phyloP scores from a whole-genome alignment of 2,888 invertebrate species.

The Callyntrura sp. region DNA sequence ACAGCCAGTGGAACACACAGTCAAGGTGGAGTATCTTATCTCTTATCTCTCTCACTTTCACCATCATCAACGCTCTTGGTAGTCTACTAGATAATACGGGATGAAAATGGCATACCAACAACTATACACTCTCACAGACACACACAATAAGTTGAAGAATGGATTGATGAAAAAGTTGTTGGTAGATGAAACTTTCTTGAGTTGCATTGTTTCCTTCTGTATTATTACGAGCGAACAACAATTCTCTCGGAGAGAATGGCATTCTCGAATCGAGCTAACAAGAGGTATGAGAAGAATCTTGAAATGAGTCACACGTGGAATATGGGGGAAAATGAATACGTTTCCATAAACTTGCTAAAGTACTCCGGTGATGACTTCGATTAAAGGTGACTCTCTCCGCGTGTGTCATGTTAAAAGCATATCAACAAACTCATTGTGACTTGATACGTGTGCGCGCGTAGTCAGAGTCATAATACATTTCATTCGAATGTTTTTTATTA shows the following conservation, averaged over 20 bases:
- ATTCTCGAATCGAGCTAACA: constrained; percentile 41
- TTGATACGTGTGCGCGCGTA: background rate
- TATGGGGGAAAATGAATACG: constrained; percentile 28
- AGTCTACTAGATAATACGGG: background rate
- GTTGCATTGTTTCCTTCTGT: background rate
- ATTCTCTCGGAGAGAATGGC: background rate
- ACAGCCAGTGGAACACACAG: background rate
- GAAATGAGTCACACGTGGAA: constrained; percentile 44
- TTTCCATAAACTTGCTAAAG: background rate
- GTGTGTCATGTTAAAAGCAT: constrained; percentile 57
- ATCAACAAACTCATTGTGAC: constrained; percentile 41
- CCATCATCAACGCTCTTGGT: background rate
- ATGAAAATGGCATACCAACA: background rate
- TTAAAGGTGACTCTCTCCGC: constrained; percentile 68
- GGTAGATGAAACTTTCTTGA: constrained; percentile 13
- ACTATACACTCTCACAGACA: too few relatives aligned
- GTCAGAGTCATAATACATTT: background rate
- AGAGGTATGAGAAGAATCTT: constrained; percentile 48
- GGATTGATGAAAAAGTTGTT: constrained; percentile 24
- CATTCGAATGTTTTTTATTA: background rate
- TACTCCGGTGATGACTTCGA: constrained; percentile 61
- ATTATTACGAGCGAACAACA: background rate
- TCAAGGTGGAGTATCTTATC: background rate
- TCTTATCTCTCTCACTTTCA: too few relatives aligned
- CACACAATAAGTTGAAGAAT: constrained; percentile 3